A percentile compares a stretch with the other conserved stretches of the same genome.
Conservation (phyloP, 2,888 invertebrate genomes). For the Parnassius apollo region DNA sequence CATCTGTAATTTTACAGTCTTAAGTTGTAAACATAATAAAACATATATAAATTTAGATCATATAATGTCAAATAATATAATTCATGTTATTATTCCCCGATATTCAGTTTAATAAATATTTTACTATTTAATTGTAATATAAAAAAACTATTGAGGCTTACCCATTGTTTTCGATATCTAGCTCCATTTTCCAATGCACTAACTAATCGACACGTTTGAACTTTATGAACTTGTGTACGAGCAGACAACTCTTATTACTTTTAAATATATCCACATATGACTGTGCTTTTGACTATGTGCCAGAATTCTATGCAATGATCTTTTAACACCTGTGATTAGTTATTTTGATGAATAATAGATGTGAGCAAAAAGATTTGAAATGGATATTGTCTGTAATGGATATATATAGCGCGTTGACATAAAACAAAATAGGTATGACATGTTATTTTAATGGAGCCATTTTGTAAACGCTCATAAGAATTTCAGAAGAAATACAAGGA, state of each 20-base stretch:
- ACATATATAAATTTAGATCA: too few relatives aligned
- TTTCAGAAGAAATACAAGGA: slow-evolving; percentile 16
- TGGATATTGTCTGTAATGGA: too few relatives aligned
- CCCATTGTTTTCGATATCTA: slow-evolving; percentile 20
- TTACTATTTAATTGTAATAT: too few relatives aligned
- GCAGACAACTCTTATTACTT: slow-evolving; percentile 6
- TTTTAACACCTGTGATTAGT: slow-evolving; percentile 22
- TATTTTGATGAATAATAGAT: slow-evolving; percentile 12
- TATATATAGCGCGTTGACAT: too few relatives aligned
- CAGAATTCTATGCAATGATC: slow-evolving; percentile 15
- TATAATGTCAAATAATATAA: too few relatives aligned
- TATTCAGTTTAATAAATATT: too few relatives aligned
- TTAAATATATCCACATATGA: slow-evolving; percentile 16
- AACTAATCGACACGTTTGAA: slow-evolving; percentile 2
- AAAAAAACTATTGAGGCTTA: slow-evolving; percentile 15
- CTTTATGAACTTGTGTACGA: slow-evolving; percentile 13
- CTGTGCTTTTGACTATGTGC: slow-evolving; percentile 19
- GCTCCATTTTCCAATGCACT: slow-evolving; percentile 19
- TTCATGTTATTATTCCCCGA: too few relatives aligned
- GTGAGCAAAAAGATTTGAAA: too few relatives aligned
- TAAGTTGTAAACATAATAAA: too few relatives aligned
- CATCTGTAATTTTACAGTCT: too few relatives aligned
- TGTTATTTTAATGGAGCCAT: too few relatives aligned
- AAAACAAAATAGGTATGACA: too few relatives aligned
- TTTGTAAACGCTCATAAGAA: slow-evolving; percentile 13